These are phyloP conservation scores for Astropecten irregularis DNA, from an alignment of 53 echinoderm and acorn worm species.

Conservation along the genomic window DNA sequence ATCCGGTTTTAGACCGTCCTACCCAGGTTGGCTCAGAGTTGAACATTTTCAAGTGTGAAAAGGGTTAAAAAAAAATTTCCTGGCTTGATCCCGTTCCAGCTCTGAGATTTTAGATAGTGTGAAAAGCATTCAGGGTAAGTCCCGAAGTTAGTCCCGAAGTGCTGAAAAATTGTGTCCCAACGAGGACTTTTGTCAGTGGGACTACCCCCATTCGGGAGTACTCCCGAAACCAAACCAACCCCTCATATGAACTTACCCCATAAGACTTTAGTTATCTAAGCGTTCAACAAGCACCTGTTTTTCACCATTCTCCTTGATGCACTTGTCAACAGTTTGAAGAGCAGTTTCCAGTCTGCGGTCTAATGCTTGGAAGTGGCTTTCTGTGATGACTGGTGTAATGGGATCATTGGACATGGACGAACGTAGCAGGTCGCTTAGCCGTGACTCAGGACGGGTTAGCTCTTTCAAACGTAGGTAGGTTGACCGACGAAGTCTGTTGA, in stretches of 20 bases:
- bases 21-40: too few species aligned
- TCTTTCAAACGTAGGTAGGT: constrained; percentile 47
- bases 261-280: background rate
- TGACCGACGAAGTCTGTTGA: constrained; percentile 50
- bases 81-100: too few species aligned
- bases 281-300: constrained; percentile 65
- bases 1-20: too few species aligned
- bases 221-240: too few species aligned
- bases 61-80: background rate
- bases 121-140: too few species aligned
- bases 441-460: constrained; percentile 23
- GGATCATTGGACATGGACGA: constrained; percentile 70
- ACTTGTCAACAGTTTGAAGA: constrained; percentile 58
- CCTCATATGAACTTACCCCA: too few species aligned
- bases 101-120: too few species aligned
- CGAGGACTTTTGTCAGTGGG: too few species aligned
- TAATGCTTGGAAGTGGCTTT: constrained; percentile 61
- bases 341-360: constrained; percentile 71
- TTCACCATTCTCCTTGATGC: constrained; percentile 59
- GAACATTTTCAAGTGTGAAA: too few species aligned
- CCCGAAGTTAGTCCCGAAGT: too few species aligned
- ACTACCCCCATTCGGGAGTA: too few species aligned
- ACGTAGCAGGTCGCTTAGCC: constrained; percentile 70
- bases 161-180: too few species aligned
- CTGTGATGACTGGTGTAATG: constrained; percentile 80